Evolutionary conservation across 2,797 vertebrate genomes (phyloP).

Genomic region (Phoebastria nigripes): DNA sequence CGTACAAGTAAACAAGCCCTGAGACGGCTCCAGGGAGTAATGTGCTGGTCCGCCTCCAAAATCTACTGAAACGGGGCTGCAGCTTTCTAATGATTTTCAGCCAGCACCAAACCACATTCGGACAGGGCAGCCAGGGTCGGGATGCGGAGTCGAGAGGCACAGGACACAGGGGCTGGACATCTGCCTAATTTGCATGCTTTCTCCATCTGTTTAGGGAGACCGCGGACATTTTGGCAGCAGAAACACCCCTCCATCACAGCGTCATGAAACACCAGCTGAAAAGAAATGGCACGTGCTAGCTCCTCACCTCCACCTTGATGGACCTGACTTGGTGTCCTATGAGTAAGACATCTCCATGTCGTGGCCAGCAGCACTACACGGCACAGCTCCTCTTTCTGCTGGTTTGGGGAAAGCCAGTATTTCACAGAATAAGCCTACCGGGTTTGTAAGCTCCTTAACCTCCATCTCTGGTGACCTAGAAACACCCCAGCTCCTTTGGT

Average conservation of each 20-base stretch:
- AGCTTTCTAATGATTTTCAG: not conserved
- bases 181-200: not conserved
- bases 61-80: not conserved
- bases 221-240: not conserved
- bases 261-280: fast-evolving
- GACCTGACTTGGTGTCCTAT: not conserved
- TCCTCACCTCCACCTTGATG: not conserved
- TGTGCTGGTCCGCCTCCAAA: not conserved
- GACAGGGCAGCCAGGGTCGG: not conserved
- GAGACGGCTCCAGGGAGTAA: not conserved
- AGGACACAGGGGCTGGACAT: not conserved
- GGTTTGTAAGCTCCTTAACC: not conserved
- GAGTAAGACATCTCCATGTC: not conserved
- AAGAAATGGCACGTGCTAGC: not conserved
- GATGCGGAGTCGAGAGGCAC: fast-evolving
- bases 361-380: fast-evolving
- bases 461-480: not conserved
- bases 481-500: not conserved
- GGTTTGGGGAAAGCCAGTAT: not conserved
- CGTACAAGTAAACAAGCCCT: not conserved
- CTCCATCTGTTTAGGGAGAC: not conserved
- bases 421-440: not conserved
- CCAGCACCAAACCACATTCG: not conserved
- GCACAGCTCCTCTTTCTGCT: not conserved
- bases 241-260: not conserved